Evolutionary conservation across 2,888 invertebrate genomes (phyloP).

Genomic region (Volucella inanis): DNA sequence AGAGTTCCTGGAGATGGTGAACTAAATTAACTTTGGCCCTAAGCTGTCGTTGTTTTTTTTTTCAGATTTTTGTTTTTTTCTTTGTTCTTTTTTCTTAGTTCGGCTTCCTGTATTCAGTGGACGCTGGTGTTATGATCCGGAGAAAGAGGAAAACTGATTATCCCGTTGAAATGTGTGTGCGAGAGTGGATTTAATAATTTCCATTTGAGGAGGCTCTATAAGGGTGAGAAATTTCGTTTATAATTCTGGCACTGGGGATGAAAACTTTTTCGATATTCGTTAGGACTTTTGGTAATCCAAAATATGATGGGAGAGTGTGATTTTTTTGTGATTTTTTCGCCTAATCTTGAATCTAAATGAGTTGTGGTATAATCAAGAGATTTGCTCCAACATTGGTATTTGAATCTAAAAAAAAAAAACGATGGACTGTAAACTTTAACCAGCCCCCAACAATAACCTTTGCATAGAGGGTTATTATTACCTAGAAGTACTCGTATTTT

Average conservation of each 20-base stretch:
- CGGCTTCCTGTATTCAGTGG: conserved; percentile 50
- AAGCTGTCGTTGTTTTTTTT: conserved; percentile 50
- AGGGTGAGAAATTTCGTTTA: conserved; percentile 56
- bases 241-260: conserved; percentile 65
- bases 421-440: too few species aligned
- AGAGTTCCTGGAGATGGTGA: conserved; percentile 26
- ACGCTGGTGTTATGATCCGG: conserved; percentile 60
- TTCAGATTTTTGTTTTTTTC: neutral
- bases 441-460: too few species aligned
- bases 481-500: too few species aligned
- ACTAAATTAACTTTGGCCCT: conserved; percentile 73
- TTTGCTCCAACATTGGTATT: neutral
- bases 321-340: neutral
- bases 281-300: conserved; percentile 43
- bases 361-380: conserved; percentile 14
- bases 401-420: too few species aligned
- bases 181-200: conserved; percentile 66
- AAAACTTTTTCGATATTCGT: conserved; percentile 65
- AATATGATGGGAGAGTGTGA: conserved; percentile 1
- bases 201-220: conserved; percentile 33
- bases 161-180: conserved; percentile 47
- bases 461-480: too few species aligned
- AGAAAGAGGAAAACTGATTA: conserved; percentile 66
- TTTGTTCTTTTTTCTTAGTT: neutral
- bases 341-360: conserved; percentile 35